A percentile compares a stretch with the other conserved stretches of the same genome.
phyloP scores from a whole-genome alignment of 92 coral and sea anemone genomes.

The Actinernus sp. region DNA sequence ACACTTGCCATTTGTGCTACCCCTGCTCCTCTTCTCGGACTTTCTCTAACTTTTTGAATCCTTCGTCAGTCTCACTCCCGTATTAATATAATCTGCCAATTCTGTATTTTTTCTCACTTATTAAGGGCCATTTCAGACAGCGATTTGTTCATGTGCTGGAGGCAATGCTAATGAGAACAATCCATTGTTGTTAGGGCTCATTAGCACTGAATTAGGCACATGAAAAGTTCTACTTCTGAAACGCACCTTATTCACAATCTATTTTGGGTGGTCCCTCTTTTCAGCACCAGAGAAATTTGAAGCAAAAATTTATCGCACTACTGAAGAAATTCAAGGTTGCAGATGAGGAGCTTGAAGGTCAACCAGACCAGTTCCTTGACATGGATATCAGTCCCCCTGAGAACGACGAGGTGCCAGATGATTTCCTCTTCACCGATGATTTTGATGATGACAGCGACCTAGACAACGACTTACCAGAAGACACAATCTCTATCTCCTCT shows the following conservation, averaged over 20 bases:
- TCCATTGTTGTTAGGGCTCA: too few relatives aligned
- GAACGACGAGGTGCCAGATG: slow-evolving; percentile 82
- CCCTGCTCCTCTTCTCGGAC: too few relatives aligned
- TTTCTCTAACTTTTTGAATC: too few relatives aligned
- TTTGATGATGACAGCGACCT: slow-evolving; percentile 83
- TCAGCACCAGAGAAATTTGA: slow-evolving; percentile 96
- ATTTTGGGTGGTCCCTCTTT: too few relatives aligned
- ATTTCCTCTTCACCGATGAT: slow-evolving; percentile 85
- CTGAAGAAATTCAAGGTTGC: slow-evolving; percentile 95
- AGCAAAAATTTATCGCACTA: slow-evolving; percentile 93
- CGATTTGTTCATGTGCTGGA: too few relatives aligned
- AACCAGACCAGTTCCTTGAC: slow-evolving; percentile 42
- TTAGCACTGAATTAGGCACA: too few relatives aligned
- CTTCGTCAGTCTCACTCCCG: too few relatives aligned
- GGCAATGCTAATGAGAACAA: too few relatives aligned
- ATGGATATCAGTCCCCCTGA: slow-evolving; percentile 96
- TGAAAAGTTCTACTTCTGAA: background rate
- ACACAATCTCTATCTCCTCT: slow-evolving; percentile 89
- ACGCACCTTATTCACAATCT: background rate
- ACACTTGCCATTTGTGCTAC: too few relatives aligned
- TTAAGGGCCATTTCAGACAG: too few relatives aligned
- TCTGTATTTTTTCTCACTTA: too few relatives aligned
- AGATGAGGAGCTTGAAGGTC: slow-evolving; percentile 71
- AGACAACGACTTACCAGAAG: slow-evolving; percentile 86
- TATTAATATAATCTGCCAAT: too few relatives aligned